These are phyloP conservation scores for Plectrocnemia conspersa DNA, from an alignment of 1,140 invertebrate species.

Conservation along the genomic window DNA sequence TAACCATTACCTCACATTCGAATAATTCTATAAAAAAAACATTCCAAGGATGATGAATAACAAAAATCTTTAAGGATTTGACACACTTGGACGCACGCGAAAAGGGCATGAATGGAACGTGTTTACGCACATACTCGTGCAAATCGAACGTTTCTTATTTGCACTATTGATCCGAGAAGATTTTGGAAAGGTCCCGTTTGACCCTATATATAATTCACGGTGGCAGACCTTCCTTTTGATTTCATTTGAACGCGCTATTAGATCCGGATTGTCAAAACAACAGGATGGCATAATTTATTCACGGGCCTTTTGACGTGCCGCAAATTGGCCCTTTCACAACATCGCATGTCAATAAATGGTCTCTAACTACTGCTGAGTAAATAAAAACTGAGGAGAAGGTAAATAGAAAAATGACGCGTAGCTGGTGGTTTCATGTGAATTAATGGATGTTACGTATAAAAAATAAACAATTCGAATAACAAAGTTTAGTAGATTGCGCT, in stretches of 20 bases:
- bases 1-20: too few species aligned
- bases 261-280: slow-evolving; percentile 23
- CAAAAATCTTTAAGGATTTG: too few species aligned
- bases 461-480: too few species aligned
- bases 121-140: background rate
- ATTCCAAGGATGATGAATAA: too few species aligned
- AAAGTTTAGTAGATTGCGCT: too few species aligned
- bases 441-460: too few species aligned
- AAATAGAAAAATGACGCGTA: background rate
- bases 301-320: slow-evolving; percentile 23
- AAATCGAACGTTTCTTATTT: background rate
- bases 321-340: slow-evolving; percentile 24
- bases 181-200: background rate
- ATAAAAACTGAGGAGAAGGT: background rate
- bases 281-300: slow-evolving; percentile 28
- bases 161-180: background rate
- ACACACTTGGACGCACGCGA: too few species aligned
- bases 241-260: slow-evolving; percentile 23
- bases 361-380: background rate
- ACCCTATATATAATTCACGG: slow-evolving; percentile 18
- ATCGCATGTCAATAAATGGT: background rate
- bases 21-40: too few species aligned
- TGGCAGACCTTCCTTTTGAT: slow-evolving; percentile 17
- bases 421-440: too few species aligned
- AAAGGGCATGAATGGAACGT: background rate